Evolutionary conservation across 2,888 invertebrate genomes (phyloP).

Genomic region (Meliscaeva auricollis): DNA sequence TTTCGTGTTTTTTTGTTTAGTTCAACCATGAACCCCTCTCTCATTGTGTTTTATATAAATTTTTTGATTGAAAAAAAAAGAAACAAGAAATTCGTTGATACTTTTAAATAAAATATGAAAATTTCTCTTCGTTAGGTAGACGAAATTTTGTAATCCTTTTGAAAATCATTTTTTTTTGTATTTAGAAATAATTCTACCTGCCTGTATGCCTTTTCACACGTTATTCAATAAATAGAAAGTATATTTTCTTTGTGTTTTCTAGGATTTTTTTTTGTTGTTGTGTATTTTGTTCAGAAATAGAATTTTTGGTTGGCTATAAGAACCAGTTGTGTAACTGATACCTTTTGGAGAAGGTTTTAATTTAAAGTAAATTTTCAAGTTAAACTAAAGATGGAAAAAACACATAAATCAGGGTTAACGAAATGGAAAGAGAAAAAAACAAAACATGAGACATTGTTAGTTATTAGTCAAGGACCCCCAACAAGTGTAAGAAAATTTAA

Average conservation of each 20-base stretch:
- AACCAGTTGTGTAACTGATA: constrained; percentile 25
- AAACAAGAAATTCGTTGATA: constrained; percentile 6
- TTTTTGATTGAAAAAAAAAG: constrained; percentile 20
- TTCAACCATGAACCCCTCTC: constrained; percentile 43
- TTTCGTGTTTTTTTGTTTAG: not conserved
- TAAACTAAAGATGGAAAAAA: not conserved
- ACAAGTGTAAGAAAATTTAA: too few species aligned
- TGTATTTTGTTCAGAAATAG: not conserved
- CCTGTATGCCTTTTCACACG: constrained; percentile 24
- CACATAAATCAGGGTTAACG: not conserved
- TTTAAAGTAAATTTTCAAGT: not conserved
- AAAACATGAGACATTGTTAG: too few species aligned
- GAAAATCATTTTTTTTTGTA: constrained; percentile 31
- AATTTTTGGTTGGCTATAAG: constrained; percentile 6
- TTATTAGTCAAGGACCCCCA: too few species aligned
- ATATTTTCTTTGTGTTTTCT: constrained; percentile 14
- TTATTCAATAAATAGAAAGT: constrained; percentile 33
- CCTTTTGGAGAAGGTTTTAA: not conserved
- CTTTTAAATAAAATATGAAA: constrained; percentile 15
- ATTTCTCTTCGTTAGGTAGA: constrained; percentile 29
- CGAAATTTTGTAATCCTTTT: constrained; percentile 45
- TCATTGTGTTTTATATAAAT: constrained; percentile 31
- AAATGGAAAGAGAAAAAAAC: not conserved
- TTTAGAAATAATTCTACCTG: constrained; percentile 39
- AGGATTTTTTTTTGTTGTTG: constrained; percentile 18